These are phyloP conservation scores for Haemorhous mexicanus DNA, from an alignment of 2,113 vertebrate species.

Conservation along the genomic window DNA sequence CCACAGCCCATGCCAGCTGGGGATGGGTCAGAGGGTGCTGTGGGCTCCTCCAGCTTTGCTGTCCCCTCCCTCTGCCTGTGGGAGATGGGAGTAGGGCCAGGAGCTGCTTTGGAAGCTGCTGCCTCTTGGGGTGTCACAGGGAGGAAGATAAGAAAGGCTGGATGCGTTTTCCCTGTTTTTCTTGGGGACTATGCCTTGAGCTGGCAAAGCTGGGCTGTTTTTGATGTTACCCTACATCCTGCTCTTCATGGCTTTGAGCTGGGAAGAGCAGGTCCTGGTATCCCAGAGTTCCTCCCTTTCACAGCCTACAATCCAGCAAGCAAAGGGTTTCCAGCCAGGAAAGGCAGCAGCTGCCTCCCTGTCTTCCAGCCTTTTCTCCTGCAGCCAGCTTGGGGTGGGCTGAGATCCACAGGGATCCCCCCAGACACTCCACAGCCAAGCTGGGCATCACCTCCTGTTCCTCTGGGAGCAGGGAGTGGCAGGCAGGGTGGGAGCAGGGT, in stretches of 20 bases:
- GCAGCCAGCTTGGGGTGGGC: background rate
- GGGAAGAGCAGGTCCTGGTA: background rate
- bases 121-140: background rate
- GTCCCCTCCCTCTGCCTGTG: fast-evolving
- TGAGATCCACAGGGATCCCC: background rate
- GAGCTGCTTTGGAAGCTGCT: background rate
- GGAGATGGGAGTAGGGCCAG: background rate
- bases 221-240: background rate
- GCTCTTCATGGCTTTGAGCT: background rate
- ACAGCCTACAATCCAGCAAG: background rate
- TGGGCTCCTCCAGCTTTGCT: background rate
- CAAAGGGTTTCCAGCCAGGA: background rate
- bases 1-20: background rate
- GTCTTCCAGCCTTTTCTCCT: background rate
- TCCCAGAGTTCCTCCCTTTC: background rate
- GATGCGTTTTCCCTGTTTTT: background rate
- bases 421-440: background rate
- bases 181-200: background rate
- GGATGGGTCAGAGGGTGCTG: background rate
- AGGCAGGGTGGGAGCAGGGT: background rate
- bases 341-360: background rate
- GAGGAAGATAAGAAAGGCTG: background rate
- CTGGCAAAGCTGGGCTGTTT: background rate
- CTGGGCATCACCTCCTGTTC: background rate
- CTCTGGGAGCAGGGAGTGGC: background rate